A percentile compares a stretch with the other conserved stretches of the same genome.
These are phyloP conservation scores for Drosophila ercepeae DNA, from an alignment of 1,140 invertebrate species.

Conservation along the genomic window DNA sequence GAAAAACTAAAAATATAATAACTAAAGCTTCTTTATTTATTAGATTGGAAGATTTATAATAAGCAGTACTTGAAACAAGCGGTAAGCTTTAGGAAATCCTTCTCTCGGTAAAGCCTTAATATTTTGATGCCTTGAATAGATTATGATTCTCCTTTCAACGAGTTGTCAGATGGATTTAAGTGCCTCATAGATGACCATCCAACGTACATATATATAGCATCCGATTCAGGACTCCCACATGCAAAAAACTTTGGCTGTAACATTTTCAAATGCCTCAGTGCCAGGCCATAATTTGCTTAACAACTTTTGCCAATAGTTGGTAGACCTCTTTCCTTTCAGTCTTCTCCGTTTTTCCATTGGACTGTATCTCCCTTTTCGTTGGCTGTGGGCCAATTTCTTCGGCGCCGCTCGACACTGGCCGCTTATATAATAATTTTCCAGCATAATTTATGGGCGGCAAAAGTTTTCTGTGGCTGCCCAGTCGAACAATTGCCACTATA, in stretches of 20 bases:
- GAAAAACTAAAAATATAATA: neutral
- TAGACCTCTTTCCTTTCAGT: neutral
- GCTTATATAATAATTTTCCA: conserved; percentile 78
- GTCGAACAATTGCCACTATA: conserved; percentile 74
- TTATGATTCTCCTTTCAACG: neutral
- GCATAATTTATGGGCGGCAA: conserved; percentile 74
- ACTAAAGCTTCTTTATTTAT: too few relatives aligned
- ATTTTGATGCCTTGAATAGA: neutral
- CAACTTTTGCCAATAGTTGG: conserved; percentile 66
- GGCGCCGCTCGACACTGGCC: conserved; percentile 62
- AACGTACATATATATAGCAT: neutral
- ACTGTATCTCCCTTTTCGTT: conserved; percentile 9
- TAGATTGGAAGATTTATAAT: too few relatives aligned
- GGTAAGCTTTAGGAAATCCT: too few relatives aligned
- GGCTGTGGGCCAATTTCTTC: conserved; percentile 71
- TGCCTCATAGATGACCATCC: neutral
- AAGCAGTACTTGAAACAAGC: too few relatives aligned
- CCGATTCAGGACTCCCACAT: conserved; percentile 1
- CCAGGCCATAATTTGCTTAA: conserved; percentile 76
- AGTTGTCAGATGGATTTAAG: conserved; percentile 13
- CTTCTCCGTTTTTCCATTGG: conserved; percentile 2
- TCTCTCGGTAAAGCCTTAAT: too few relatives aligned
- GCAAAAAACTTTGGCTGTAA: conserved; percentile 36
- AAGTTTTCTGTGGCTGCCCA: conserved; percentile 77
- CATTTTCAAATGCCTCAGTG: conserved; percentile 58